phyloP scores from a whole-genome alignment of 2,113 vertebrate genomes.

The Lepus timidus region DNA sequence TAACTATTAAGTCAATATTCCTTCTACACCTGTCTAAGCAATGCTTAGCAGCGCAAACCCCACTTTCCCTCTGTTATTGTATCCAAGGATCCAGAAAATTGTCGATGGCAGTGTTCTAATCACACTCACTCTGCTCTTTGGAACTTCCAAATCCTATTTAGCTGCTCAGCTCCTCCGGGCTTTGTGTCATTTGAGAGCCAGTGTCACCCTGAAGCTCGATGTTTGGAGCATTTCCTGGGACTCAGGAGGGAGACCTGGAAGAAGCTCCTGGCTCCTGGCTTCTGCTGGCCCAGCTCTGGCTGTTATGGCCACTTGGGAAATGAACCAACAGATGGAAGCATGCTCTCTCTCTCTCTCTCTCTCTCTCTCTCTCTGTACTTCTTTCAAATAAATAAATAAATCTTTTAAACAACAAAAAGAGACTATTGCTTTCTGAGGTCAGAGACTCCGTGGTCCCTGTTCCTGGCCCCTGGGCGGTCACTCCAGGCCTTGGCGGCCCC shows the following conservation, averaged over 20 bases:
- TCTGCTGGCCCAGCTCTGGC: too few species aligned
- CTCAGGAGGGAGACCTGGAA: too few species aligned
- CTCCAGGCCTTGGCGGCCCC: too few species aligned
- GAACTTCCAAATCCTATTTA: background rate
- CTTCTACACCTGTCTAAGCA: background rate
- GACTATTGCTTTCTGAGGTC: too few species aligned
- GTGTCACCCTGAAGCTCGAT: background rate
- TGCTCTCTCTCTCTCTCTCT: too few species aligned
- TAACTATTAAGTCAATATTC: background rate
- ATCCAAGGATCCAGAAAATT: slow-evolving; percentile 23
- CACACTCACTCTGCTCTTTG: background rate
- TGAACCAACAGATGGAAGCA: too few species aligned
- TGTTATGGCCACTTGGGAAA: too few species aligned
- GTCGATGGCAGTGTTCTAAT: background rate
- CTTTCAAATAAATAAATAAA: too few species aligned
- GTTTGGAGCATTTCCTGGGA: background rate
- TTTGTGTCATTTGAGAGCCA: background rate
- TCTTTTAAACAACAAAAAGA: too few species aligned
- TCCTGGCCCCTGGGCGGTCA: too few species aligned
- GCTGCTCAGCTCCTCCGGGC: background rate
- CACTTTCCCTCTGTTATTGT: background rate
- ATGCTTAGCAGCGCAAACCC: background rate
- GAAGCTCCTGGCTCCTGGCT: too few species aligned
- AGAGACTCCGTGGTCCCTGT: background rate
- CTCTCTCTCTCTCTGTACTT: too few species aligned